A percentile compares a stretch with the other conserved stretches of the same genome.
These are phyloP conservation scores for Ophioderma brevispina DNA, from an alignment of 35 echinoderm and acorn worm genomes.

Conservation along the genomic window DNA sequence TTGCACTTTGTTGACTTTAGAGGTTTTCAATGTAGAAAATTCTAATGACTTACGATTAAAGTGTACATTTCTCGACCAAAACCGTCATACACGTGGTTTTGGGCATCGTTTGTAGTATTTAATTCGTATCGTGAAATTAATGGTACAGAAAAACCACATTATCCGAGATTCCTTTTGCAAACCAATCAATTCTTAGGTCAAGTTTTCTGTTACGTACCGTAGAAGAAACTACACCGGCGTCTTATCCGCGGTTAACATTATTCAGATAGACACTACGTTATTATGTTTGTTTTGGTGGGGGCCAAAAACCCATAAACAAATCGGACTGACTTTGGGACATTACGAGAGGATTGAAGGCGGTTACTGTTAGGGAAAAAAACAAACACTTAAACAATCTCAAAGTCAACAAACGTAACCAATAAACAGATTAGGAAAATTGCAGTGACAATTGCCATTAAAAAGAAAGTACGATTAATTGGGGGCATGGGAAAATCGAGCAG, in stretches of 20 bases:
- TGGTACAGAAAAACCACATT: background rate
- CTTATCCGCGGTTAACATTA: background rate
- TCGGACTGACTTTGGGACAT: background rate
- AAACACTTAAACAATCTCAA: background rate
- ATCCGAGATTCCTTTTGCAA: background rate
- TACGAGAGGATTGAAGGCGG: background rate
- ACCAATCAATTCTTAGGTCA: background rate
- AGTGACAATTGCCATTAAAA: background rate
- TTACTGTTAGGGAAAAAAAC: background rate
- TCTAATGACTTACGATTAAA: background rate
- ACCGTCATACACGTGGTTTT: background rate
- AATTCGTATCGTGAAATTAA: background rate
- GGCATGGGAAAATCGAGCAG: background rate
- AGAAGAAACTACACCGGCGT: background rate
- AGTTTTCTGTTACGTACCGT: background rate
- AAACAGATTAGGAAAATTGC: background rate
- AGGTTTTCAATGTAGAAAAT: background rate
- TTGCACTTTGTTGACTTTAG: background rate
- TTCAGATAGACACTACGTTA: background rate
- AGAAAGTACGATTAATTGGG: background rate
- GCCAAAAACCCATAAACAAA: background rate
- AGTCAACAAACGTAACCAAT: background rate
- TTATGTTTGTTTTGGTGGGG: background rate
- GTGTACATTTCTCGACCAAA: background rate
- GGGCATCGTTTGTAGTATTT: background rate